Conservation (phyloP, 2,797 vertebrate species). For the Xenops minutus region DNA sequence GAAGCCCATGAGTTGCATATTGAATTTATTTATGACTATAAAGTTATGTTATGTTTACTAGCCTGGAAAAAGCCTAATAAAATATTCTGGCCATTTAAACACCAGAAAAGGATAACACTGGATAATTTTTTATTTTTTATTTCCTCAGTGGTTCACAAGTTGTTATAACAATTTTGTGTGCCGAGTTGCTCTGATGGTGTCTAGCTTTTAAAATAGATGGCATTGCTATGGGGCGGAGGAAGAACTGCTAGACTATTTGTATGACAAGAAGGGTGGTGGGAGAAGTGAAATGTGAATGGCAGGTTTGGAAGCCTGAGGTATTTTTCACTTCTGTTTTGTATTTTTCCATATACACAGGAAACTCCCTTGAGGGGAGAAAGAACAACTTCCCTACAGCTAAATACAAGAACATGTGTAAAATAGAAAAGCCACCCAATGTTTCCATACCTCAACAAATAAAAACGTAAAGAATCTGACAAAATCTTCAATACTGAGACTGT, state of each 20-base stretch:
- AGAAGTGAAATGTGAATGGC: slow-evolving; percentile 1
- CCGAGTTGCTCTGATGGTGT: neutral
- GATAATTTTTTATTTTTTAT: neutral
- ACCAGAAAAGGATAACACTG: neutral
- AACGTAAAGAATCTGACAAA: neutral
- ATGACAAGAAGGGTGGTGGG: neutral
- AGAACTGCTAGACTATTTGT: neutral
- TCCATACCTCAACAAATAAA: neutral
- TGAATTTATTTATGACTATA: neutral
- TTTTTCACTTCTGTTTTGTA: slow-evolving; percentile 64
- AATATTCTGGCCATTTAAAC: neutral
- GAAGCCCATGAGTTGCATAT: neutral
- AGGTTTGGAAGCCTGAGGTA: slow-evolving; percentile 45
- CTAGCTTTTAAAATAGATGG: neutral
- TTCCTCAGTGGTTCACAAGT: neutral
- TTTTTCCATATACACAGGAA: slow-evolving; percentile 46
- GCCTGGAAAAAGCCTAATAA: slow-evolving; percentile 18
- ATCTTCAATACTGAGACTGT: neutral
- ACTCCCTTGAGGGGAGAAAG: slow-evolving; percentile 2
- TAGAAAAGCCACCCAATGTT: neutral
- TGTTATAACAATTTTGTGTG: neutral
- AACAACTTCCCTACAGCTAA: slow-evolving; percentile 47
- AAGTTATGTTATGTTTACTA: neutral
- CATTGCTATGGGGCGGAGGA: neutral
- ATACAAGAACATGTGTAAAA: neutral